phyloP scores from a whole-genome alignment of 2,888 invertebrate species.

The Philereme transversata region DNA sequence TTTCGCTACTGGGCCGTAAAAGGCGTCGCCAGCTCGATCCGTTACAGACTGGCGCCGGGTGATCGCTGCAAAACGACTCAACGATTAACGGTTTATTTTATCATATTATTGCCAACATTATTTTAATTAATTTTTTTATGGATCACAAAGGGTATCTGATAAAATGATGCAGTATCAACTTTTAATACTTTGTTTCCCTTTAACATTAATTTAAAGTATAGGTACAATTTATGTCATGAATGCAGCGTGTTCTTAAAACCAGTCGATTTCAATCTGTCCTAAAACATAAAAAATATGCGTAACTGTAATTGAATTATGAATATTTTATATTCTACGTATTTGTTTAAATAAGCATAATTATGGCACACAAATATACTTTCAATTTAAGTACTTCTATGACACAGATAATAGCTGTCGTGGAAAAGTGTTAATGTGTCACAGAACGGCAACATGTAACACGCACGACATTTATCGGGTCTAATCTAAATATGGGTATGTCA shows the following conservation, averaged over 20 bases:
- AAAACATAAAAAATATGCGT: no score
- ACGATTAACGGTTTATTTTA: conserved; percentile 54
- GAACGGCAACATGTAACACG: not conserved
- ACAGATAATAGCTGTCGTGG: not conserved
- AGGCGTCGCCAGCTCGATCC: conserved; percentile 46
- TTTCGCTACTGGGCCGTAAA: conserved; percentile 42
- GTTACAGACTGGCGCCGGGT: conserved; percentile 56
- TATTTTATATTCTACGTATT: no score
- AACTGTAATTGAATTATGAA: no score
- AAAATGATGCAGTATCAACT: no score
- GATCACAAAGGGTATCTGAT: not conserved
- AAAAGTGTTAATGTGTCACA: conserved; percentile 4
- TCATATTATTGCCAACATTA: conserved; percentile 36
- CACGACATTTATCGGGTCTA: not conserved
- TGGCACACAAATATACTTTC: no score
- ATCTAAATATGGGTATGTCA: not conserved
- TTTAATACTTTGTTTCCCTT: no score
- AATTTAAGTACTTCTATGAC: not conserved
- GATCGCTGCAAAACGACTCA: conserved; percentile 40
- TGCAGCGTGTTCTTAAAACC: no score
- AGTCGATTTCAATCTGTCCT: no score
- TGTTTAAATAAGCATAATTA: no score
- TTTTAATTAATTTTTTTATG: conserved; percentile 6
- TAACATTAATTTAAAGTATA: no score
- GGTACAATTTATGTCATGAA: no score